Evolutionary conservation across 2,888 invertebrate genomes (phyloP).

Genomic region (Operophtera brumata): DNA sequence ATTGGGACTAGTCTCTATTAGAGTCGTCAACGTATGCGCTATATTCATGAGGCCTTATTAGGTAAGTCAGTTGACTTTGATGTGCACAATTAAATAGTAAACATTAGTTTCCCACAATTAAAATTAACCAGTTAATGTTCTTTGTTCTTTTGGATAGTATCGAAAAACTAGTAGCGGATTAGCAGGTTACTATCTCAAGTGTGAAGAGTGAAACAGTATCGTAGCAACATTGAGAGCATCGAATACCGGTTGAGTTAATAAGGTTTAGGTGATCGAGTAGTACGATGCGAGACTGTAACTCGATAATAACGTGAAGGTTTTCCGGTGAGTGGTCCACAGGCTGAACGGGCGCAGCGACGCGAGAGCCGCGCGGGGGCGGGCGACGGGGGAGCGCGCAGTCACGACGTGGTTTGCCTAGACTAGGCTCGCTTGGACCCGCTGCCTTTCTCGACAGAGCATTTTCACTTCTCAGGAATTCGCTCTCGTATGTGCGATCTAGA

Average conservation of each 20-base stretch:
- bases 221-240: conserved; percentile 27
- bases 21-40: conserved; percentile 24
- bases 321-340: conserved; percentile 50
- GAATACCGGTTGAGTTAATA: conserved; percentile 47
- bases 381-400: conserved; percentile 40
- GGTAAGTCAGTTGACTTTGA: conserved; percentile 28
- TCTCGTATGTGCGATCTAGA: conserved; percentile 33
- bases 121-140: conserved; percentile 24
- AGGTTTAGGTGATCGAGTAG: conserved; percentile 56
- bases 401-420: conserved; percentile 76
- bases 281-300: conserved; percentile 48
- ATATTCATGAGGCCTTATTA: conserved; percentile 30
- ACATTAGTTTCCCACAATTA: conserved; percentile 35
- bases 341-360: conserved; percentile 43
- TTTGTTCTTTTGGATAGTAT: conserved; percentile 13
- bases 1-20: conserved; percentile 31
- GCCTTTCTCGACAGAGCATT: conserved; percentile 45
- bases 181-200: conserved; percentile 24
- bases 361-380: conserved; percentile 32
- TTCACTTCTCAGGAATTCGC: conserved; percentile 40
- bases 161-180: conserved; percentile 17
- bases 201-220: conserved; percentile 23
- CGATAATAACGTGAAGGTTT: conserved; percentile 63
- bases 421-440: conserved; percentile 43
- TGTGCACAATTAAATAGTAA: conserved; percentile 27